These are phyloP conservation scores for Bergia puertoricense DNA, from an alignment of 92 coral and sea anemone species.

Conservation along the genomic window DNA sequence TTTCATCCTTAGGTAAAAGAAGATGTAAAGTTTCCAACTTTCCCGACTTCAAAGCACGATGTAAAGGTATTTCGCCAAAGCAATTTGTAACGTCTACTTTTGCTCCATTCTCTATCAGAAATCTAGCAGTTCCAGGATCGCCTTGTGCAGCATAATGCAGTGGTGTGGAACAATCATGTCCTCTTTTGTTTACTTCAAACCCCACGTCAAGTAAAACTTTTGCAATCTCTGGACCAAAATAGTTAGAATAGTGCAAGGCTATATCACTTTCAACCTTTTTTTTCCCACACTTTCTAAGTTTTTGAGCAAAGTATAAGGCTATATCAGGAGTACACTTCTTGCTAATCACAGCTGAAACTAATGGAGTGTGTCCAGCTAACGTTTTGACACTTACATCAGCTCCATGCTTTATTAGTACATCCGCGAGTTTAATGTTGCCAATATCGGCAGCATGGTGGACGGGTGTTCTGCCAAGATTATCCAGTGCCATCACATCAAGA, in stretches of 20 bases:
- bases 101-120: no score
- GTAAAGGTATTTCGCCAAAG: background rate
- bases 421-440: background rate
- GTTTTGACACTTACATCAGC: conserved; percentile 6
- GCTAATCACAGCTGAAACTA: background rate
- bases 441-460: background rate
- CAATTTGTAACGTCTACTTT: background rate
- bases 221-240: background rate
- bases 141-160: background rate
- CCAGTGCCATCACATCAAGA: conserved; percentile 9
- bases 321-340: background rate
- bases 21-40: background rate
- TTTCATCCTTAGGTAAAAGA: background rate
- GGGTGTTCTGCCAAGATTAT: background rate
- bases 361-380: background rate
- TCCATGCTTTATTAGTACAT: background rate
- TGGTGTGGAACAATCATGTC: background rate
- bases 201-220: background rate
- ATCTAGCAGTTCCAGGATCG: background rate
- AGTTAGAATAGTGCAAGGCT: no score
- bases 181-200: background rate
- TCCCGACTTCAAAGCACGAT: background rate
- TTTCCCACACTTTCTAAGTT: no score
- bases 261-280: no score
- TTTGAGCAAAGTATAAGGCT: no score